Conservation (phyloP, 1,140 invertebrate species). For the Atta cephalotes region DNA sequence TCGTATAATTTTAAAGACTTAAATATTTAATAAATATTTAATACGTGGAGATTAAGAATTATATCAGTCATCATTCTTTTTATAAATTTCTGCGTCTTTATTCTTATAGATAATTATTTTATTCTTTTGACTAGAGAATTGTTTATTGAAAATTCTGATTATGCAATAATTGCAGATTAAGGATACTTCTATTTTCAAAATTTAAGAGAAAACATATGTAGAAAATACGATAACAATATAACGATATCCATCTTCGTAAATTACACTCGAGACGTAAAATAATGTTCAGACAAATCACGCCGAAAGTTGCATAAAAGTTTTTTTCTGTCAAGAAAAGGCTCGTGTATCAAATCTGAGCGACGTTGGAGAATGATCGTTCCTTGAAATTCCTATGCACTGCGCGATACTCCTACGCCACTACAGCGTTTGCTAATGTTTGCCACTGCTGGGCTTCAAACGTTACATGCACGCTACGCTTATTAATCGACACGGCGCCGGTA, state of each 20-base stretch:
- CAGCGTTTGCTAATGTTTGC: slow-evolving; percentile 38
- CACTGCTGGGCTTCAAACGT: slow-evolving; percentile 24
- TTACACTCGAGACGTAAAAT: slow-evolving; percentile 5
- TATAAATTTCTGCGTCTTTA: not conserved
- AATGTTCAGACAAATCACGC: not conserved
- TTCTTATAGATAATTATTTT: not conserved
- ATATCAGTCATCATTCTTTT: not conserved
- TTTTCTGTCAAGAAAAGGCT: not conserved
- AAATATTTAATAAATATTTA: not conserved
- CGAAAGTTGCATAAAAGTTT: slow-evolving; percentile 15
- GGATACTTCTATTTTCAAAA: not conserved
- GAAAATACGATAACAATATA: not conserved
- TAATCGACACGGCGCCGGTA: slow-evolving; percentile 48
- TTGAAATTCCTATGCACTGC: slow-evolving; percentile 3
- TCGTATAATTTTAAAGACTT: not conserved
- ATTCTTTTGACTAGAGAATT: slow-evolving; percentile 6
- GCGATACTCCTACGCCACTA: slow-evolving; percentile 16
- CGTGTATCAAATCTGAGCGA: not conserved
- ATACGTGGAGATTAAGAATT: not conserved
- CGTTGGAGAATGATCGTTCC: not conserved
- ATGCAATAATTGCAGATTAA: not conserved
- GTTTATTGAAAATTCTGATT: not conserved
- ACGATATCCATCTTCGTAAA: not conserved
- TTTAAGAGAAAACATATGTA: not conserved
- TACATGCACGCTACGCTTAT: slow-evolving; percentile 44